Conservation (phyloP, 2,113 vertebrate genomes). For the Pterocles gutturalis region DNA sequence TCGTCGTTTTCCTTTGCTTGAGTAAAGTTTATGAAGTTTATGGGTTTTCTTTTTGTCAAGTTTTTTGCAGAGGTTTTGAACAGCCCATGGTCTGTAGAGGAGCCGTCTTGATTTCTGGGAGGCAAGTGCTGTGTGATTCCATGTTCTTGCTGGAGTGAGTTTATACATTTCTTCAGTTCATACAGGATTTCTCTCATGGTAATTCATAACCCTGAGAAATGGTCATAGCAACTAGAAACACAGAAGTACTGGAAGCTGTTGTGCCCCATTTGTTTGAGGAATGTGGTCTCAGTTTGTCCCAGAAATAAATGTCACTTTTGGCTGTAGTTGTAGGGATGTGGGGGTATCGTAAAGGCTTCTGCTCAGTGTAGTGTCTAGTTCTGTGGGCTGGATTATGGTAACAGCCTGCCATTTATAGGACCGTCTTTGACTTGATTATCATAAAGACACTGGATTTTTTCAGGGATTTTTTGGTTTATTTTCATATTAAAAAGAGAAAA, state of each 20-base stretch:
- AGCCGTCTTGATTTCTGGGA: neutral
- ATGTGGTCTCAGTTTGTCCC: neutral
- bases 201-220: neutral
- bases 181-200: neutral
- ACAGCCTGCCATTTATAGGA: neutral
- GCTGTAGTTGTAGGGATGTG: neutral
- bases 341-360: neutral
- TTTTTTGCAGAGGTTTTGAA: neutral
- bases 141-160: neutral
- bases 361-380: neutral
- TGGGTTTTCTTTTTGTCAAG: neutral
- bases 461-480: neutral
- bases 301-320: neutral
- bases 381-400: neutral
- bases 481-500: neutral
- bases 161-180: neutral
- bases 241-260: neutral
- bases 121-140: neutral
- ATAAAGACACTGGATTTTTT: neutral
- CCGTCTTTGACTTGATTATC: neutral
- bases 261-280: neutral
- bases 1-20: neutral
- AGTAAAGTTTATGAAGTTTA: neutral
- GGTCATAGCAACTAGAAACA: neutral
- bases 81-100: neutral